These are phyloP conservation scores for Malthinus flaveolus DNA, from an alignment of 2,888 invertebrate genomes.

Conservation along the genomic window DNA sequence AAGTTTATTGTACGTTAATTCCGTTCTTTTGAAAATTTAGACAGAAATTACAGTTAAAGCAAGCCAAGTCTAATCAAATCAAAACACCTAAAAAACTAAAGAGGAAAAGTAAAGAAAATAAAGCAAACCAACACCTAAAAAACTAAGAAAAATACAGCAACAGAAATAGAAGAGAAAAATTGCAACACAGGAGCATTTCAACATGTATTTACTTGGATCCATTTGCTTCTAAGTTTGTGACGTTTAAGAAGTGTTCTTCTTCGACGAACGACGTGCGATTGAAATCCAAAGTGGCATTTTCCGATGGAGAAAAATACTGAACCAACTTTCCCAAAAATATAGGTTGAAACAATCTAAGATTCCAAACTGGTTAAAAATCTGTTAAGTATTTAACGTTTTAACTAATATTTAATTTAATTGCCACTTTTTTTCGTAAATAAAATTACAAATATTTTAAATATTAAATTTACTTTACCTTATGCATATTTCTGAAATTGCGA, in stretches of 20 bases:
- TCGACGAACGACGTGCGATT: not conserved
- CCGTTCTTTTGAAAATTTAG: too few relatives aligned
- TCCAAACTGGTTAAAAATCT: conserved; percentile 32
- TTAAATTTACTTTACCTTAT: conserved; percentile 3
- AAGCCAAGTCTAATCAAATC: not conserved
- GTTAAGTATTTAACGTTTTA: not conserved
- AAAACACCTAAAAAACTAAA: not conserved
- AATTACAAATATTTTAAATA: too few relatives aligned
- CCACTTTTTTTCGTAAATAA: not conserved
- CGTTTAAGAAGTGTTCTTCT: conserved; percentile 1
- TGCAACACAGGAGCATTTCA: conserved; percentile 8
- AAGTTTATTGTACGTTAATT: too few relatives aligned
- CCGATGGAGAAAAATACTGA: conserved; percentile 58
- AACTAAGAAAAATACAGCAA: conserved; percentile 7
- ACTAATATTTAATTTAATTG: not conserved
- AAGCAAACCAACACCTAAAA: not conserved
- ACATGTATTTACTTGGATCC: conserved; percentile 37
- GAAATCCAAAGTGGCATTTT: not conserved
- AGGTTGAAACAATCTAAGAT: conserved; percentile 65
- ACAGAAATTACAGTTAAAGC: too few relatives aligned
- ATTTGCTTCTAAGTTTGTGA: conserved; percentile 22
- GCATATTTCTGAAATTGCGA: conserved; percentile 7
- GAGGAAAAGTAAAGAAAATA: not conserved
- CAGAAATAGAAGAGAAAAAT: not conserved
- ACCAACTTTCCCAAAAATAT: conserved; percentile 65